Evolutionary conservation across 2,888 invertebrate genomes (phyloP).

Genomic region (Heliconius sara): DNA sequence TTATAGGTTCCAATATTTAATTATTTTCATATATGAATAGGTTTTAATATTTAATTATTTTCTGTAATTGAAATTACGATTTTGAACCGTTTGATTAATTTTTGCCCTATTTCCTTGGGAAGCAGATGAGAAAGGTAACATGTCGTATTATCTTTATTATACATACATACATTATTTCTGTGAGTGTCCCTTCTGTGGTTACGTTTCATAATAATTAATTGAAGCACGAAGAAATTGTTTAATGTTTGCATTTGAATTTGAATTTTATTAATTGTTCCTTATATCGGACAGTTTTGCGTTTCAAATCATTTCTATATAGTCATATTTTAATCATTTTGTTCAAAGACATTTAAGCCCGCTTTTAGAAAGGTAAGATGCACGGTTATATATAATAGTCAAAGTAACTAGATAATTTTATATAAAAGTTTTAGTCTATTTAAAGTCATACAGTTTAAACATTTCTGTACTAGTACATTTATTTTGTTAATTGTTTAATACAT

Average conservation of each 20-base stretch:
- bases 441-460: background rate
- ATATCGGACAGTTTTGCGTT: conserved; percentile 16
- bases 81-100: conserved; percentile 55
- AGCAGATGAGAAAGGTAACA: conserved; percentile 83
- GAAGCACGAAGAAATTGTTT: conserved; percentile 60
- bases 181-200: conserved; percentile 62
- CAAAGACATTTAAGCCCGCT: conserved; percentile 10
- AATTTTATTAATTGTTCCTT: conserved; percentile 35
- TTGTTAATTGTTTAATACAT: background rate
- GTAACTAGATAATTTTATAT: background rate
- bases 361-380: conserved; percentile 28
- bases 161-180: conserved; percentile 63
- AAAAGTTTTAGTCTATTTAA: background rate
- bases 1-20: background rate
- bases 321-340: conserved; percentile 18
- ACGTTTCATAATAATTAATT: conserved; percentile 54
- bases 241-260: conserved; percentile 38
- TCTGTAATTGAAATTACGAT: conserved; percentile 4
- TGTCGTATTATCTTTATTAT: conserved; percentile 59
- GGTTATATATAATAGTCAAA: conserved; percentile 2
- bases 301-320: conserved; percentile 14
- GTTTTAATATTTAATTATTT: background rate
- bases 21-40: background rate
- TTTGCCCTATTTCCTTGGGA: conserved; percentile 79
- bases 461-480: background rate